Evolutionary conservation across 2,797 vertebrate genomes (phyloP).

Genomic region (Myripristis murdjan): DNA sequence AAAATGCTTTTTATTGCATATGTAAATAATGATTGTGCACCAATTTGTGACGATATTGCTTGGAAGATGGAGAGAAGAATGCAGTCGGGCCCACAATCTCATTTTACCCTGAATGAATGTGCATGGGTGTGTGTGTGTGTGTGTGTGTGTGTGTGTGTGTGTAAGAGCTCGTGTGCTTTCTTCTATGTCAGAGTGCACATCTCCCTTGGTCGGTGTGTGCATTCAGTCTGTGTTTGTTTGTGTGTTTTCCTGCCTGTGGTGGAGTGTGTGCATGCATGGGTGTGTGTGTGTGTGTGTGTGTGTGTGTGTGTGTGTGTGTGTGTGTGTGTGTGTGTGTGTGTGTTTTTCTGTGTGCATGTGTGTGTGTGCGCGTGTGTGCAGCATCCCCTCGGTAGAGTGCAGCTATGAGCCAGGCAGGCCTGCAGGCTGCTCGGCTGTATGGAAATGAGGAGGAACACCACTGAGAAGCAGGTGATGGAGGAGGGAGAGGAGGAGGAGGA

Average conservation of each 20-base stretch:
- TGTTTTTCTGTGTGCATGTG: too few relatives aligned
- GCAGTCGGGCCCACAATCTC: slow-evolving; percentile 38
- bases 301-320: not conserved
- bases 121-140: slow-evolving; percentile 6
- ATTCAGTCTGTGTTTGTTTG: too few relatives aligned
- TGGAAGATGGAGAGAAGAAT: slow-evolving; percentile 43
- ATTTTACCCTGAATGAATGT: slow-evolving; percentile 33
- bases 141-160: too few relatives aligned
- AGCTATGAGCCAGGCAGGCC: slow-evolving; percentile 50
- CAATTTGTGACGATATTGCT: slow-evolving; percentile 51
- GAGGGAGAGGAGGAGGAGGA: slow-evolving; percentile 25
- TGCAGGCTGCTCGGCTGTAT: slow-evolving; percentile 65
- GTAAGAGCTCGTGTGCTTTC: slow-evolving; percentile 10
- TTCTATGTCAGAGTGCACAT: slow-evolving; percentile 20
- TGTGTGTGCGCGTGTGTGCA: not conserved
- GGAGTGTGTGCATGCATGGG: too few relatives aligned
- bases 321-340: not conserved
- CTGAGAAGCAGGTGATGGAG: slow-evolving; percentile 74
- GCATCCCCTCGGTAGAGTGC: slow-evolving; percentile 14
- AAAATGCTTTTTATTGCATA: slow-evolving; percentile 62
- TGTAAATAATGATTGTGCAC: slow-evolving; percentile 59
- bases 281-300: too few relatives aligned
- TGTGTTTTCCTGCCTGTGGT: too few relatives aligned
- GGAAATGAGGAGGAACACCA: slow-evolving; percentile 71
- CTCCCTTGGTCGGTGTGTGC: not conserved